phyloP scores from a whole-genome alignment of 2,797 vertebrate genomes.

The Helicolenus hilgendorfi region DNA sequence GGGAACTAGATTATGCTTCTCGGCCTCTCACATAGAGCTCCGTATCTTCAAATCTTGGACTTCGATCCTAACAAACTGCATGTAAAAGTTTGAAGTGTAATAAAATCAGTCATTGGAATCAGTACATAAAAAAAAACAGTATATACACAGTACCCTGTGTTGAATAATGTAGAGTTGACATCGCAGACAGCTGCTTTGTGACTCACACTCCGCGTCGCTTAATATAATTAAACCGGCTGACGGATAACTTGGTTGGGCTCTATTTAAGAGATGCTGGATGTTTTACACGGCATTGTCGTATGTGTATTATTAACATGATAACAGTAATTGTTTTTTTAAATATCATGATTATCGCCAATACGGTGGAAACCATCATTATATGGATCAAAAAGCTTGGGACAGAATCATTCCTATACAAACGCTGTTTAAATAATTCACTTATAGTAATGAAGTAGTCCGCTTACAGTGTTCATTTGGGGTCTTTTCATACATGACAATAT shows the following conservation, averaged over 20 bases:
- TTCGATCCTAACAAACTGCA: background rate
- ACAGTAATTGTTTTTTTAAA: too few relatives aligned
- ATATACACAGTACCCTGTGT: background rate
- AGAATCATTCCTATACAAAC: too few relatives aligned
- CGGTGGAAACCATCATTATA: too few relatives aligned
- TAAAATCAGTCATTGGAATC: background rate
- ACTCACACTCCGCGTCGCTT: background rate
- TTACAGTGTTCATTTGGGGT: too few relatives aligned
- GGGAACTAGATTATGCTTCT: background rate
- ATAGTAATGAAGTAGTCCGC: too few relatives aligned
- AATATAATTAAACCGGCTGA: background rate
- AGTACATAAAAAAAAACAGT: background rate
- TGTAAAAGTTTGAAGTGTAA: background rate
- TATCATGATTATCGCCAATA: too few relatives aligned
- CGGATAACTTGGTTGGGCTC: too few relatives aligned
- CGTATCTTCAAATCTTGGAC: background rate
- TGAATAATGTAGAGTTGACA: background rate
- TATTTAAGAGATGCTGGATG: background rate
- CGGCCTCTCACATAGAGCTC: background rate
- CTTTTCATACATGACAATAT: too few relatives aligned
- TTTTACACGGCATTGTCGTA: background rate
- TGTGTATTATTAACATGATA: background rate
- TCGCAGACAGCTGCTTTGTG: background rate
- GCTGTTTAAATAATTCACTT: too few relatives aligned
- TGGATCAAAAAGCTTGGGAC: too few relatives aligned